These are phyloP conservation scores for Peromyscus leucopus DNA, from an alignment of 2,113 vertebrate species.

Conservation along the genomic window DNA sequence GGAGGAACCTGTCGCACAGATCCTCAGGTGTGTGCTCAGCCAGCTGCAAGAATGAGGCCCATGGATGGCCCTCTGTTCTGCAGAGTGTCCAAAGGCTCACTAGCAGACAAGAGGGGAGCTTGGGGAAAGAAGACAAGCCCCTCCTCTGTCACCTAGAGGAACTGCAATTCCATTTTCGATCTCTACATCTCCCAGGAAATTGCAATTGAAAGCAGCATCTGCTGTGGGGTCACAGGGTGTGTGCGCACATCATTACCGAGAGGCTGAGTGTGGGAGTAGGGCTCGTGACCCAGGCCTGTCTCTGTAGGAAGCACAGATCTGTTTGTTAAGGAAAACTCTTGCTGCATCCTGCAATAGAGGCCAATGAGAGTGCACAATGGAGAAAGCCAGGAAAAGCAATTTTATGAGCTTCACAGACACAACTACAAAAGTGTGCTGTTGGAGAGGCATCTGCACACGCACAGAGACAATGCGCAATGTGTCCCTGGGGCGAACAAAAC, in stretches of 20 bases:
- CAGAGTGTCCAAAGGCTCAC: not conserved
- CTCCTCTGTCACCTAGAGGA: not conserved
- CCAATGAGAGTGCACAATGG: not conserved
- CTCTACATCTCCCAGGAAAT: not conserved
- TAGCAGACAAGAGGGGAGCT: not conserved
- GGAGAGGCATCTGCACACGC: not conserved
- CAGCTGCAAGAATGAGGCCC: not conserved
- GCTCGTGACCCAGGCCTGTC: not conserved
- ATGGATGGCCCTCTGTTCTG: not conserved
- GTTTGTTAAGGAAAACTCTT: not conserved
- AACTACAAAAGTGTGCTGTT: not conserved
- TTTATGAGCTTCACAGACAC: not conserved
- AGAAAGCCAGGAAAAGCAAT: not conserved
- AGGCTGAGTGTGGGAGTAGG: not conserved
- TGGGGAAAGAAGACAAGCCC: not conserved
- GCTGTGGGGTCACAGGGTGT: not conserved
- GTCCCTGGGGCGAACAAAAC: not conserved
- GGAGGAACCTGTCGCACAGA: not conserved
- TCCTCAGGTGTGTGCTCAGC: not conserved
- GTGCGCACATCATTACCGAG: not conserved
- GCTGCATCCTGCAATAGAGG: not conserved
- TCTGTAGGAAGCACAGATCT: not conserved
- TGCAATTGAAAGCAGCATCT: not conserved
- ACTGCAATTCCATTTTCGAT: not conserved
- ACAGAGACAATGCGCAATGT: not conserved